Conservation (phyloP, 2,888 invertebrate genomes). For the Nasonia oneida region DNA sequence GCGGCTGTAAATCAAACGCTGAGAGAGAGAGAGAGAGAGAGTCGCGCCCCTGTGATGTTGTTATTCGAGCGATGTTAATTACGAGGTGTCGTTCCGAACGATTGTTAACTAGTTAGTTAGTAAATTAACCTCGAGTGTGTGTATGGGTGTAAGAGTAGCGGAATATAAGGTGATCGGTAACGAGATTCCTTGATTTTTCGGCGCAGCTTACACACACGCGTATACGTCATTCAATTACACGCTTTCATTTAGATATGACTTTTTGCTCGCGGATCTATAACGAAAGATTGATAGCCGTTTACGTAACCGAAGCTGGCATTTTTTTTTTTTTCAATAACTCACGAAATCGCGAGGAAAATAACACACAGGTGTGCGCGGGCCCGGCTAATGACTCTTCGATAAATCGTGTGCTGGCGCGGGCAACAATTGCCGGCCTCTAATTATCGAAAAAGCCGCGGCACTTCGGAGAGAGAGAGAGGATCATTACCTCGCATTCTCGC, state of each 20-base stretch:
- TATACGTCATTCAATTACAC: no score
- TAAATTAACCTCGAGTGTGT: constrained; percentile 38
- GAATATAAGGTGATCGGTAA: constrained; percentile 16
- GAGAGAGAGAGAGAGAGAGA: not conserved
- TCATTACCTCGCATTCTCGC: constrained; percentile 45
- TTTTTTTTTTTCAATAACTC: not conserved
- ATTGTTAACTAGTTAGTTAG: constrained; percentile 46
- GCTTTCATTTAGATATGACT: not conserved
- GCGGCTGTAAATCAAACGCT: constrained; percentile 39
- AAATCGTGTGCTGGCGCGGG: not conserved
- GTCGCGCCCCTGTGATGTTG: constrained; percentile 4
- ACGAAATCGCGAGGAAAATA: not conserved
- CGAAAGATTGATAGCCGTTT: not conserved
- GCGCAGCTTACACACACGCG: no score
- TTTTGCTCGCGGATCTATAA: not conserved
- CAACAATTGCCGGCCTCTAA: constrained; percentile 76
- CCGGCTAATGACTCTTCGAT: not conserved
- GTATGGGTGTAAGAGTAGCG: constrained; percentile 45
- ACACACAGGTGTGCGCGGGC: not conserved
- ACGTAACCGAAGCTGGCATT: not conserved
- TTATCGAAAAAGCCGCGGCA: constrained; percentile 78
- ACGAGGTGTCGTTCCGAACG: constrained; percentile 26
- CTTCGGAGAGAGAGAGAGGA: constrained; percentile 73
- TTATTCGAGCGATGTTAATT: constrained; percentile 39
- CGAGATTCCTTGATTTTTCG: not conserved